Conservation (phyloP, 2,888 invertebrate genomes). For the Serrognathus titanus region DNA sequence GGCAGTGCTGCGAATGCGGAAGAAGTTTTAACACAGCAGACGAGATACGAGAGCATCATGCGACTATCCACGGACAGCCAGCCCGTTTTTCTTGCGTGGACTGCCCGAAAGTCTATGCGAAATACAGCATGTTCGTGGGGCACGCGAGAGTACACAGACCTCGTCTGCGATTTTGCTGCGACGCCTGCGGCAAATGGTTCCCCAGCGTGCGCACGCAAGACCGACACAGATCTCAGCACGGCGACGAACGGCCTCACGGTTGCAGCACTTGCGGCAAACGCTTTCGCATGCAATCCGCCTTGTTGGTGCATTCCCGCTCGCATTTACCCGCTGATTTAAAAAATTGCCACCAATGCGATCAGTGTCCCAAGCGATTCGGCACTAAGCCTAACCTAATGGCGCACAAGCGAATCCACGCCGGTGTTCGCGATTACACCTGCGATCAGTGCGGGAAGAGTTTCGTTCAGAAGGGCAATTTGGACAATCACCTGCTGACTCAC, state of each 20-base stretch:
- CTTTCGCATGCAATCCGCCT: constrained; percentile 56
- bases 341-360: constrained; percentile 57
- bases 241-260: constrained; percentile 51
- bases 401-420: constrained; percentile 56
- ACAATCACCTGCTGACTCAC: constrained; percentile 57
- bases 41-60: constrained; percentile 59
- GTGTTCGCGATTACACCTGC: constrained; percentile 55
- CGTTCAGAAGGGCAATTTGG: constrained; percentile 57
- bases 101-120: constrained; percentile 61
- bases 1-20: constrained; percentile 54
- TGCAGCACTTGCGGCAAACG: constrained; percentile 57
- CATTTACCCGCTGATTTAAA: constrained; percentile 57
- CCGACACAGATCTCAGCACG: constrained; percentile 47
- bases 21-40: constrained; percentile 49
- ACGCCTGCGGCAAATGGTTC: constrained; percentile 57
- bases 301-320: constrained; percentile 54
- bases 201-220: constrained; percentile 45
- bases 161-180: constrained; percentile 55
- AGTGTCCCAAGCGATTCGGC: constrained; percentile 58
- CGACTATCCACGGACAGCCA: constrained; percentile 60
- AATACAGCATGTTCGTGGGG: constrained; percentile 61
- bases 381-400: constrained; percentile 58
- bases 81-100: constrained; percentile 64
- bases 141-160: constrained; percentile 63
- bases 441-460: constrained; percentile 60